Evolutionary conservation across 2,888 invertebrate genomes (phyloP), one percentile per base, ranked within the genome.

Genomic region (Pardosa pseudoannulata): DNA sequence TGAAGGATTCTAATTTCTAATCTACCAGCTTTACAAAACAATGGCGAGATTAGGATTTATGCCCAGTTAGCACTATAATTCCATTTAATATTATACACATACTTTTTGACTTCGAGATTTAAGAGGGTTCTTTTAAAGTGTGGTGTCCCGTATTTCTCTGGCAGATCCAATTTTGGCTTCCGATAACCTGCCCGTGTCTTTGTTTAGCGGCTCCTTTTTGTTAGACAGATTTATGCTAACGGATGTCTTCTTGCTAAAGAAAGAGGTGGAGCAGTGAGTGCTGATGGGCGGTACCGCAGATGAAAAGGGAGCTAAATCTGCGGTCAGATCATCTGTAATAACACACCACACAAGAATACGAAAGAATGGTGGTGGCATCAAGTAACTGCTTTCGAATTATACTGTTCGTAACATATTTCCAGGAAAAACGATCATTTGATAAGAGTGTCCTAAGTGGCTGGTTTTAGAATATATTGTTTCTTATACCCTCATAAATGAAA

Each of bases 281-380:
- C 56, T 56, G 23, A 56, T 56, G 56, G 56, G 56, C 56, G 56
- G 56, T 56, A 11, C 56, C 5, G 56, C 56, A 56, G 56, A 56
- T 56, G 56, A 56, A 56, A 23, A 56, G 23, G 6, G 56, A 56
- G 23, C 23, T 46, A 46, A 16, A 46, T 46, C 6, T 46, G 41
- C 41, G 19, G 23, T 5, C 1, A 56, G 5, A 56, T 56, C 56
- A 56, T 23, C 56, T 56, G 56, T 56, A 56, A 56, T 56, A 56
- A 56, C 23, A 56, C 56, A 23, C 23, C 16, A 23, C 56, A 16
- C 19, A 19, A 1, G 56, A 56, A 7, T 56, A 11, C 56, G 56
- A 56, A 56, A 23, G 56, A 56, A 56, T 3, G 56, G 56, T 16
- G 56, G 56, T 56, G 56, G 56, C 56, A 56, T 56, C n/a, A 56